Base-by-base conservation (phyloP, 2,797 vertebrate species). In the Enteromius treurensis region DNA sequence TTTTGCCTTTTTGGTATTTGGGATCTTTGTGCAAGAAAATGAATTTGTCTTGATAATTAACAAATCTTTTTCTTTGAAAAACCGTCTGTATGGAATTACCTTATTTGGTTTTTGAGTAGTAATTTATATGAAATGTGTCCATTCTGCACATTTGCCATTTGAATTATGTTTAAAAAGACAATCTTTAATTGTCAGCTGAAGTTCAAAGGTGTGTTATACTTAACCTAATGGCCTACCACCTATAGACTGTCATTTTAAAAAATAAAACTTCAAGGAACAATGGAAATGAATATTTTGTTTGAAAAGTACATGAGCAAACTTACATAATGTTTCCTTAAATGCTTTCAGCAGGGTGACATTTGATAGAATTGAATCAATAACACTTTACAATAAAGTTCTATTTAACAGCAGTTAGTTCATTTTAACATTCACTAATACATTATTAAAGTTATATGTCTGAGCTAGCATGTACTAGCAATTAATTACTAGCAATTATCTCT, bases 81-180 rank as follows among this genome's bases (percentile, higher is more conserved):
- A n/a, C 26, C 55, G 42, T 23, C 19, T 84, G 62, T 71, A 69
- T 23, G 40, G 55, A 64, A 81, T 53, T n/a, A 83, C 17, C 60
- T 32, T 55, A n/a, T 84, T 45, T 79, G 21, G 3, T 74, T 75
- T 79, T 45, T 70, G 81, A 67, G 60, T 19, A 8, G 26, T 49
- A 26, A 45, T 86, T 64, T 76, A 67, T 79, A 75, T 69, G 65
- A 81, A 81, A 60, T 71, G 65, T 53, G 60, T 62, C 45, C 37
- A 68, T 40, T 78, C 60, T 85, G 73, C 51, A 81, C 40, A 76
- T 62, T 65, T 84, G 68, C 79, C 81, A 83, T 77, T 69, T 42
- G 62, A 49, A 42, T 49, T 40, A 67, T 75, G 26, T 75, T 74
- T 40, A 69, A 68, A 79, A 79, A 23, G 32, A 53, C 29, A 6